Percentiles rank a stretch among this genome's conserved stretches.
These are phyloP conservation scores for Cremastinae sp. DNA, from an alignment of 2,888 invertebrate species.

Conservation along the genomic window DNA sequence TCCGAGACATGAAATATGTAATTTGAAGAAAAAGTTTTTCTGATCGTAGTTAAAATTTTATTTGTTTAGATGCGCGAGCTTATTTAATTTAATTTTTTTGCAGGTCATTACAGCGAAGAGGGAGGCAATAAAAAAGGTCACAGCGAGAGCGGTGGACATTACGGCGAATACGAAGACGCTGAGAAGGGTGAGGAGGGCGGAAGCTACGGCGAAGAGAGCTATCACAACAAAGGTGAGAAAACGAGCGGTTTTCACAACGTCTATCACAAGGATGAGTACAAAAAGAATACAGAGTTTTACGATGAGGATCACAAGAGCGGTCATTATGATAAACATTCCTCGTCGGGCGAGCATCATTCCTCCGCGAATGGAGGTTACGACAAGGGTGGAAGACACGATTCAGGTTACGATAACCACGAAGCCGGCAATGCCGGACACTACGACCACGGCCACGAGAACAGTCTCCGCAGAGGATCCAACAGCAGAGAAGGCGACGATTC, in stretches of 20 bases:
- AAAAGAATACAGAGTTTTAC: constrained; percentile 89
- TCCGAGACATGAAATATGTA: no score
- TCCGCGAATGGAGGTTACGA: constrained; percentile 89
- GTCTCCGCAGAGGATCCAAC: constrained; percentile 90
- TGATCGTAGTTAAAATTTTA: background rate
- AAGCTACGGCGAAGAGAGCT: constrained; percentile 86
- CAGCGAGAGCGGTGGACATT: constrained; percentile 85
- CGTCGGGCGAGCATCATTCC: constrained; percentile 90
- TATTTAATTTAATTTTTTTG: background rate
- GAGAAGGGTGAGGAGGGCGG: constrained; percentile 86
- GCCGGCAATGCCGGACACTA: constrained; percentile 90
- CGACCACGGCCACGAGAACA: constrained; percentile 90
- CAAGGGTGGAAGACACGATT: constrained; percentile 91
- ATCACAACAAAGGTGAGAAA: constrained; percentile 91
- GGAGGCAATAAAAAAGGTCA: constrained; percentile 85
- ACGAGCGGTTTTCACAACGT: constrained; percentile 93
- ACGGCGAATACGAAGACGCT: constrained; percentile 84
- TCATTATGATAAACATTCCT: constrained; percentile 89
- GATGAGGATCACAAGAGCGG: constrained; percentile 91
- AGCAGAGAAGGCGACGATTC: constrained; percentile 88
- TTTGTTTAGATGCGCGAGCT: background rate
- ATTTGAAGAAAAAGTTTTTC: background rate
- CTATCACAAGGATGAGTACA: constrained; percentile 90
- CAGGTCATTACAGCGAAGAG: constrained; percentile 83
- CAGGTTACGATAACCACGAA: constrained; percentile 88